phyloP scores from a whole-genome alignment of 1,140 invertebrate genomes.

The Hormaphis cornu region DNA sequence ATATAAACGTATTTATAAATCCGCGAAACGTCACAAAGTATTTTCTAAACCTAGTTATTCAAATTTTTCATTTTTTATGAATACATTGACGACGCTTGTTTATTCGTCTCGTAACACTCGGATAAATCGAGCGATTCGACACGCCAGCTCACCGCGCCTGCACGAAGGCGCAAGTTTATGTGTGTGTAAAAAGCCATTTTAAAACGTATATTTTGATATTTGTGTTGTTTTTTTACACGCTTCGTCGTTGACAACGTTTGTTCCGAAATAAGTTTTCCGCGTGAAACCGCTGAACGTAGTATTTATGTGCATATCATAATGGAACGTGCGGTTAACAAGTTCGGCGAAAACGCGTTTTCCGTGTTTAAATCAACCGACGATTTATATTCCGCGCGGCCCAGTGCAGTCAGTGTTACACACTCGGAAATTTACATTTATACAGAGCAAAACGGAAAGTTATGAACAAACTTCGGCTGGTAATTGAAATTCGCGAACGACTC shows the following conservation, averaged over 20 bases:
- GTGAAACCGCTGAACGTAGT: not conserved
- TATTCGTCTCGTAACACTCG: no score
- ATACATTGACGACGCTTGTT: no score
- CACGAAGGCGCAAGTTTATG: no score
- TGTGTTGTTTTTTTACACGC: no score
- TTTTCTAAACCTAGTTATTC: no score
- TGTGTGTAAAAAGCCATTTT: no score
- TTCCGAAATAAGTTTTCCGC: not conserved
- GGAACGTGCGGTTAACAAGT: slow-evolving; percentile 1
- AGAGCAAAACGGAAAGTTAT: slow-evolving; percentile 3
- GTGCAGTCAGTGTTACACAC: not conserved
- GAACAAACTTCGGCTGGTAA: slow-evolving; percentile 8
- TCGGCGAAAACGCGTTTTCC: not conserved
- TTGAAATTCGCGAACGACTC: not conserved
- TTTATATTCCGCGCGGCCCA: not conserved
- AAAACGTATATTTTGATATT: no score
- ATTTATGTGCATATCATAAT: not conserved
- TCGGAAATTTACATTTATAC: slow-evolving; percentile 19
- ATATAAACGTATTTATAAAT: no score
- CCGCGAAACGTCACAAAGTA: no score
- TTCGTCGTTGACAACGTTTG: not conserved
- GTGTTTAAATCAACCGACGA: slow-evolving; percentile 11
- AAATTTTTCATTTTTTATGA: no score
- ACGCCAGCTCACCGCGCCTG: no score
- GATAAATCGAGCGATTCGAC: no score